Base-by-base conservation (phyloP, 2,888 invertebrate genomes). In the Catocala sponsa region DNA sequence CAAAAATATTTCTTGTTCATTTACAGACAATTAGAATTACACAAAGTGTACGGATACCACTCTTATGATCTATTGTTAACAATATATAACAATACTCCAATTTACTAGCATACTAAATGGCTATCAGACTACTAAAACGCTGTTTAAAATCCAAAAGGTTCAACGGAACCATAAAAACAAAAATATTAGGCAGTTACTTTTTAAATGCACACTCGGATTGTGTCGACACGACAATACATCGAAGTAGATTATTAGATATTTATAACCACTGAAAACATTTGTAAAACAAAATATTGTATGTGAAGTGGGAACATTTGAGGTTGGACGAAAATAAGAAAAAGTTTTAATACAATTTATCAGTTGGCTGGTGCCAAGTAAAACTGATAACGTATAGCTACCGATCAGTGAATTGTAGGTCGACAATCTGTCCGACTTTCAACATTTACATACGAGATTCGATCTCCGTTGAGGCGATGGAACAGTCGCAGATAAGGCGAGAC, bases 371-470 rank as follows among this genome's bases (percentile, higher is more conserved):
- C 76, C 78, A 76, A 79, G 71, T 76, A 61, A 74, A 68, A 67
- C 54, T 54, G 68, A 73, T 77, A 75, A 75, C 63, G 53, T 72
- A 68, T 42, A 63, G 68, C 75, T 68, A 72, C 72, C 55, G 65
- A 78, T 76, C 72, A 57, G 60, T 62, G 72, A 72, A 68, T 79
- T 78, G 74, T 80, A 68, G 81, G 78, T 72, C 76, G 72, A 70
- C 72, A 63, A 67, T 70, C 63, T 62, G 74, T 70, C 72, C 67
- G 69, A 71, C 72, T 74, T 76, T 76, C 70, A 76, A 76, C 70
- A 74, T 74, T 72, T 55, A 75, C 67, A 64, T 70, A 61, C 58
- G 33, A 61, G 68, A 78, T 78, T 61, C 13, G 58, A 76, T 78
- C 70, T 64, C 61, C 46, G 52, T 47, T 49, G 47, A 66, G 35